Evolutionary conservation across 2,888 invertebrate genomes (phyloP), one percentile per base, ranked within the genome.

Genomic region (Pristionchus entomophagus): DNA sequence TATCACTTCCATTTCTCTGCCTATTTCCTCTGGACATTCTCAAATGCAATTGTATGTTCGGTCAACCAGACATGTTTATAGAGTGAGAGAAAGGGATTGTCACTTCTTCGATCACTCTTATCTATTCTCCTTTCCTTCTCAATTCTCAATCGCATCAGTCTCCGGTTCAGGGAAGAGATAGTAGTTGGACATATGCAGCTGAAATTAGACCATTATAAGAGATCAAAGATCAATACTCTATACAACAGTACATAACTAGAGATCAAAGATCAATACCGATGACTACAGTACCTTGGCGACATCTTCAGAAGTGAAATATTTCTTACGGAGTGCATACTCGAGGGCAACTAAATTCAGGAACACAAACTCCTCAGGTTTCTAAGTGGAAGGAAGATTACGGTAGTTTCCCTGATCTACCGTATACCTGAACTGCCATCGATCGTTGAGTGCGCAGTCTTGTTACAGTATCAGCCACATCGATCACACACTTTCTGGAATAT

Each of bases 401-500:
- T 82, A 59, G 41, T 14, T 22, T 14, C 49, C 38, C 19, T 32
- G 26, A 56, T 41, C 41, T 32, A 86, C 29, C n/a, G 73, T 41
- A 73, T 29, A 86, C 83, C 38, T 90, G 89, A 14, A 91, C 87
- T 59, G 91, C 91, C 82, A 88, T 88, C 35, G 89, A 89, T 38
- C 92, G 88, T 73, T 91, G 90, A 56, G 89, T 89, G 56, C 92
- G 86, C 12, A 91, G 82, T 35, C 89, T 62, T 35, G 90, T 87
- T 14, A 92, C 90, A 10, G 90, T 90, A 78, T 91, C 90, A 32
- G 88, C 86, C 45, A 91, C 89, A 85, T 91, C 91, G 65, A 84
- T 29, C 29, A 84, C 29, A 45, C 65, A 62, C 6, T 45, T 62
- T 19, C 83, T 84, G 65, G 26, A 49, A 8, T 41, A 51, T 78